A percentile compares a stretch with the other conserved stretches of the same genome.
Evolutionary conservation across 2,888 invertebrate genomes (phyloP).

Genomic region (Eupithecia exiguata): DNA sequence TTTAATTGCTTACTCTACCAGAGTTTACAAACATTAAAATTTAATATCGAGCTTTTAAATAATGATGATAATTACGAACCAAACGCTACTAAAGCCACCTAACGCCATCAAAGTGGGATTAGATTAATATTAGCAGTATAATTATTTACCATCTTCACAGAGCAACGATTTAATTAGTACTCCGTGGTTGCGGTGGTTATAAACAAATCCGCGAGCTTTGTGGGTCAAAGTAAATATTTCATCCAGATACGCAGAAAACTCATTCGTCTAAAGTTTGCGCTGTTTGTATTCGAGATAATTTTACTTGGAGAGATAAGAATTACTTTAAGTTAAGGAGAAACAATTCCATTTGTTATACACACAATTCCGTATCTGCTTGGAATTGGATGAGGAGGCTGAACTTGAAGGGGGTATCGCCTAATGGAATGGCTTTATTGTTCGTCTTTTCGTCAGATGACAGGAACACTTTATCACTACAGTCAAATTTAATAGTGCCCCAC

Average conservation of each 20-base stretch:
- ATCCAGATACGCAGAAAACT: conserved; percentile 23
- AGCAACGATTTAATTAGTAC: conserved; percentile 21
- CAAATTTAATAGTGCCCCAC: conserved; percentile 19
- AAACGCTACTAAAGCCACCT: conserved; percentile 40
- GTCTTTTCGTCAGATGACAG: conserved; percentile 4
- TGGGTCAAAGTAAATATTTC: conserved; percentile 31
- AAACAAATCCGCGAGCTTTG: conserved; percentile 31
- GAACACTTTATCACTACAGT: neutral
- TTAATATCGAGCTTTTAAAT: conserved; percentile 54
- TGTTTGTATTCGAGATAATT: conserved; percentile 29
- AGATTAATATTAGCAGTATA: conserved; percentile 35
- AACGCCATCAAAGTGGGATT: conserved; percentile 28
- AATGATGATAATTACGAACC: conserved; percentile 51
- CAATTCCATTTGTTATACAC: conserved; percentile 22
- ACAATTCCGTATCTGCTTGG: conserved; percentile 20
- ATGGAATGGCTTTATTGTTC: conserved; percentile 6
- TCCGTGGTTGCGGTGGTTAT: conserved; percentile 22
- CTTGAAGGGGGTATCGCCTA: conserved; percentile 8
- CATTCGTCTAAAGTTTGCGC: conserved; percentile 24
- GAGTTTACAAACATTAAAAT: conserved; percentile 60
- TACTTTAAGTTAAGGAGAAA: conserved; percentile 24
- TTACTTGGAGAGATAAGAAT: conserved; percentile 29
- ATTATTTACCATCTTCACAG: conserved; percentile 32
- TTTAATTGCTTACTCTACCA: conserved; percentile 69
- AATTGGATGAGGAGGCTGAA: conserved; percentile 20